phyloP scores from a whole-genome alignment of 2,888 invertebrate species.

The Lamellibrachia columna region DNA sequence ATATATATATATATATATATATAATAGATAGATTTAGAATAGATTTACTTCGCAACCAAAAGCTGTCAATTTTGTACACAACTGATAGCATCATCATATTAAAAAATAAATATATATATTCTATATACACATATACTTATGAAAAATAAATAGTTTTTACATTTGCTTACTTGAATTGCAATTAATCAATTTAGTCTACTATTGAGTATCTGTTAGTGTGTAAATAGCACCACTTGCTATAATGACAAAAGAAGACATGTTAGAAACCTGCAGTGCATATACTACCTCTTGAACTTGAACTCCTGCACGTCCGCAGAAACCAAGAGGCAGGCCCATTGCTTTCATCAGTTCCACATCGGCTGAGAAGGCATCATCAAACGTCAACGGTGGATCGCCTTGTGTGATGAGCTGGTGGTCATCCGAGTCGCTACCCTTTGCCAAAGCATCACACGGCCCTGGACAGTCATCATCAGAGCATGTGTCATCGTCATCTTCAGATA shows the following conservation, averaged over 20 bases:
- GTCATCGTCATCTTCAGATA: not conserved
- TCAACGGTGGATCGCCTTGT: not conserved
- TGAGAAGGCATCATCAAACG: slow-evolving; percentile 23
- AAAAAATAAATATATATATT: too few relatives aligned
- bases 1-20: too few relatives aligned
- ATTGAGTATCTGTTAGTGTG: not conserved
- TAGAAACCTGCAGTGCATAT: not conserved
- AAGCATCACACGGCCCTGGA: not conserved
- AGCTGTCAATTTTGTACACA: too few relatives aligned
- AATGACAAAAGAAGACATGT: too few relatives aligned
- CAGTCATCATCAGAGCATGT: not conserved
- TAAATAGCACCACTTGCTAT: not conserved
- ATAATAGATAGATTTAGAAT: too few relatives aligned
- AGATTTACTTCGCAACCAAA: too few relatives aligned
- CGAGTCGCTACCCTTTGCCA: not conserved
- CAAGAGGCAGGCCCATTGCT: slow-evolving; percentile 39
- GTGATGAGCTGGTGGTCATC: not conserved
- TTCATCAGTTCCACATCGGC: slow-evolving; percentile 37
- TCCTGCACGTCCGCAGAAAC: slow-evolving; percentile 28
- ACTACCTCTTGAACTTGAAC: not conserved
- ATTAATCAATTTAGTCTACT: not conserved
- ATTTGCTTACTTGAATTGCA: not conserved
- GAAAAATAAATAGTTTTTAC: too few relatives aligned
- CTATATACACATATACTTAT: too few relatives aligned
- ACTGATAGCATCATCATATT: too few relatives aligned